Conservation (phyloP, 2,113 vertebrate species). For the Bettongia penicillata region DNA sequence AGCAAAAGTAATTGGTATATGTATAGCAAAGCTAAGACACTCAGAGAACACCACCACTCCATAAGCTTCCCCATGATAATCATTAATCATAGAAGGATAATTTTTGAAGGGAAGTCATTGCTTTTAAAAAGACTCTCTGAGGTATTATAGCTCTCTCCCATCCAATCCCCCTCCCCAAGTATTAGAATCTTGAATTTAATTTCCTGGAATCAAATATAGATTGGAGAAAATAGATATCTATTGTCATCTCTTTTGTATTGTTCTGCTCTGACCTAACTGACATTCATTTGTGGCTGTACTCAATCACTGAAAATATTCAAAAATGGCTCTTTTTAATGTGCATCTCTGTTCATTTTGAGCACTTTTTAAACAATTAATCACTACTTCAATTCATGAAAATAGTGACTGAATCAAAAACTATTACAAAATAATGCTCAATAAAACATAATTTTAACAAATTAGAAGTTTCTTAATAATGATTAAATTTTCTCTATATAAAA, state of each 20-base stretch:
- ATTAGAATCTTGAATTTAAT: constrained; percentile 23
- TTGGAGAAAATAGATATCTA: neutral
- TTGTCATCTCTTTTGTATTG: neutral
- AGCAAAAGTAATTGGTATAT: neutral
- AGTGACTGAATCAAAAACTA: neutral
- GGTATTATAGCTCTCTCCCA: neutral
- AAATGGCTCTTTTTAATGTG: neutral
- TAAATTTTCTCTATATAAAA: neutral
- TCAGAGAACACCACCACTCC: constrained; percentile 26
- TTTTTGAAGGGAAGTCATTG: constrained; percentile 51
- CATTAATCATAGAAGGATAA: constrained; percentile 41
- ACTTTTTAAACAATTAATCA: constrained; percentile 6
- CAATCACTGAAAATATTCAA: neutral
- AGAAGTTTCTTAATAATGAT: constrained; percentile 5
- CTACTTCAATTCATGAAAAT: neutral
- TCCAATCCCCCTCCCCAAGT: neutral
- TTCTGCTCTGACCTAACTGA: neutral
- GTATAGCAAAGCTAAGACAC: constrained; percentile 49
- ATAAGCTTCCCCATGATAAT: neutral
- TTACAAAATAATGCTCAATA: neutral
- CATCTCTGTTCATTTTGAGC: neutral
- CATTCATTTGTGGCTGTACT: neutral
- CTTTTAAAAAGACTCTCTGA: neutral
- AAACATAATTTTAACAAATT: neutral
- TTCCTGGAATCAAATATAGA: constrained; percentile 26